phyloP scores from a whole-genome alignment of 2,888 invertebrate genomes.

The Erebia ligea region DNA sequence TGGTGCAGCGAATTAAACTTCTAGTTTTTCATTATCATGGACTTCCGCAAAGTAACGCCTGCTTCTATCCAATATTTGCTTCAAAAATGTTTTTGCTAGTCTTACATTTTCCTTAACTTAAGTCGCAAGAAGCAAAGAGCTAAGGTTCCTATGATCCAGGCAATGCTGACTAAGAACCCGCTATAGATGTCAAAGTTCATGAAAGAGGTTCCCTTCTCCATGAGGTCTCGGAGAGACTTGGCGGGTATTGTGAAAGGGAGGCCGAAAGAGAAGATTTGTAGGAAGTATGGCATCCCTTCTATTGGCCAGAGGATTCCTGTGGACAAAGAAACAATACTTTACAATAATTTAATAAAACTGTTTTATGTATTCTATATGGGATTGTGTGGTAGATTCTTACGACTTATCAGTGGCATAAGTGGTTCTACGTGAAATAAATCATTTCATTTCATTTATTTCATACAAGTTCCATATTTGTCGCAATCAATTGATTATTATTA shows the following conservation, averaged over 20 bases:
- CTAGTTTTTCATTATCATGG: too few relatives aligned
- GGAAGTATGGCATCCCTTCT: constrained; percentile 85
- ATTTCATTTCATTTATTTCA: too few relatives aligned
- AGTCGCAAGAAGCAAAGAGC: constrained; percentile 79
- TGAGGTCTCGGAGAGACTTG: constrained; percentile 88
- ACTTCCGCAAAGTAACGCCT: too few relatives aligned
- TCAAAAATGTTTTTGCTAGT: neutral
- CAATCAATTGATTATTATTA: too few relatives aligned
- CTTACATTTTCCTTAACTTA: constrained; percentile 64
- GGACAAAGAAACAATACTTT: neutral
- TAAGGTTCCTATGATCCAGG: constrained; percentile 86
- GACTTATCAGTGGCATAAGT: too few relatives aligned
- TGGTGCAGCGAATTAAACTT: too few relatives aligned
- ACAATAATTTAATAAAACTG: too few relatives aligned
- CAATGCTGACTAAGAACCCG: constrained; percentile 87
- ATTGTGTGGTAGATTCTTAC: too few relatives aligned
- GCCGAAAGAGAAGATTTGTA: constrained; percentile 84
- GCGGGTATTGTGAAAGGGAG: constrained; percentile 93
- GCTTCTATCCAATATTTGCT: too few relatives aligned
- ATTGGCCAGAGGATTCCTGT: constrained; percentile 86
- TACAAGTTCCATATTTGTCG: too few relatives aligned
- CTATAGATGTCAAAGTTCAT: constrained; percentile 87
- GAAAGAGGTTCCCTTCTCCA: constrained; percentile 89
- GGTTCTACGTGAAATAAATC: too few relatives aligned
- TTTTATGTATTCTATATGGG: too few relatives aligned